phyloP scores from a whole-genome alignment of 1,140 invertebrate species.

The Phocides pigmalion region DNA sequence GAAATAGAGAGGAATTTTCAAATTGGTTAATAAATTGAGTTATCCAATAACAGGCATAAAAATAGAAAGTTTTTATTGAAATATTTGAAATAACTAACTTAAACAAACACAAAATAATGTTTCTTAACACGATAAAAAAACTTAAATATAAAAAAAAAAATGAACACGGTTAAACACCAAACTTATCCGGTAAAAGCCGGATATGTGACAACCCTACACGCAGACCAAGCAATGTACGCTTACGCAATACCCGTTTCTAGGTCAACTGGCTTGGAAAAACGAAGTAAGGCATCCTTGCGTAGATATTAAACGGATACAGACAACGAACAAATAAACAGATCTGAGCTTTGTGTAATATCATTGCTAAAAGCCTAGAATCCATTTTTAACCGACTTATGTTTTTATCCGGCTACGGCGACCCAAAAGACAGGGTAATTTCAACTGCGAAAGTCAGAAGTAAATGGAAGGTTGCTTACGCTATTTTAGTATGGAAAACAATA shows the following conservation, averaged over 20 bases:
- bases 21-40: too few relatives aligned
- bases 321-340: neutral
- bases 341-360: neutral
- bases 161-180: too few relatives aligned
- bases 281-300: neutral
- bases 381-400: too few relatives aligned
- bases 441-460: too few relatives aligned
- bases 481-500: too few relatives aligned
- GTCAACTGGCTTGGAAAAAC: conserved; percentile 6
- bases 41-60: too few relatives aligned
- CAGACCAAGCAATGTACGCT: neutral
- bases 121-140: neutral
- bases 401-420: too few relatives aligned
- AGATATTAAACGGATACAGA: conserved; percentile 3
- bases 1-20: too few relatives aligned
- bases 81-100: too few relatives aligned
- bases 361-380: neutral
- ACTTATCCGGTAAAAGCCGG: neutral
- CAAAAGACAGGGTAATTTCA: too few relatives aligned
- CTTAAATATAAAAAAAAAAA: neutral
- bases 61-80: too few relatives aligned
- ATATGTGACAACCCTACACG: neutral
- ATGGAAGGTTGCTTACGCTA: too few relatives aligned
- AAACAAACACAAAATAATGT: neutral
- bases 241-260: conserved; percentile 4